These are phyloP conservation scores for Drosophila murphyi DNA, from an alignment of 1,140 invertebrate species.

Conservation along the genomic window DNA sequence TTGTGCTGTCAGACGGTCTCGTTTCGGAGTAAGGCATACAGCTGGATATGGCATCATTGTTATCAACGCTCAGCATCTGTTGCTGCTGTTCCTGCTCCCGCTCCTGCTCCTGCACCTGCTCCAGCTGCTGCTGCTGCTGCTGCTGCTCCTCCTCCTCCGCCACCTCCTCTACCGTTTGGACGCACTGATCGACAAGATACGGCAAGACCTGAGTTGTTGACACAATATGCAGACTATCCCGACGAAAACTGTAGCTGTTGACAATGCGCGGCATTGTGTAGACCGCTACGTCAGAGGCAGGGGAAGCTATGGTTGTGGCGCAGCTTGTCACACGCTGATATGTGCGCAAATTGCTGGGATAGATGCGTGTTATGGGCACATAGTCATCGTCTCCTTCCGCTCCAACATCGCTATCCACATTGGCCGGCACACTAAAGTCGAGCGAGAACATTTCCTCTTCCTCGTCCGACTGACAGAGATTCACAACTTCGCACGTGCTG, in stretches of 20 bases:
- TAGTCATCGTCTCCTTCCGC: slow-evolving; percentile 51
- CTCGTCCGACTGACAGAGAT: slow-evolving; percentile 66
- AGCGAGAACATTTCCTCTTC: slow-evolving; percentile 72
- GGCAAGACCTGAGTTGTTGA: slow-evolving; percentile 53
- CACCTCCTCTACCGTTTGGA: slow-evolving; percentile 49
- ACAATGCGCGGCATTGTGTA: slow-evolving; percentile 69
- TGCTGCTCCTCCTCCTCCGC: slow-evolving; percentile 14
- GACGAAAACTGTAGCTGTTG: slow-evolving; percentile 66
- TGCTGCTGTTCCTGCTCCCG: neutral
- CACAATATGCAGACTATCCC: slow-evolving; percentile 64
- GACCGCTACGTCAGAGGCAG: neutral
- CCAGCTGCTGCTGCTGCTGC: neutral
- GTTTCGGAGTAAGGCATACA: slow-evolving; percentile 5
- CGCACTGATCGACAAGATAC: slow-evolving; percentile 62
- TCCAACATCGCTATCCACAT: slow-evolving; percentile 54
- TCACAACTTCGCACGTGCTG: slow-evolving; percentile 56
- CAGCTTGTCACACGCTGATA: slow-evolving; percentile 56
- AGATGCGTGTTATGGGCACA: slow-evolving; percentile 63
- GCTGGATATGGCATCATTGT: slow-evolving; percentile 34
- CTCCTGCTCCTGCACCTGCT: neutral
- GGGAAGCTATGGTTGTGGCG: slow-evolving; percentile 1
- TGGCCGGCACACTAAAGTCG: slow-evolving; percentile 67
- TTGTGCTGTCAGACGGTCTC: slow-evolving; percentile 2
- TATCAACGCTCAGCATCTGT: neutral
- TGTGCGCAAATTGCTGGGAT: slow-evolving; percentile 67